A percentile compares a stretch with the other conserved stretches of the same genome.
phyloP scores from a whole-genome alignment of 2,888 invertebrate genomes.

The Drosophila anomelani region DNA sequence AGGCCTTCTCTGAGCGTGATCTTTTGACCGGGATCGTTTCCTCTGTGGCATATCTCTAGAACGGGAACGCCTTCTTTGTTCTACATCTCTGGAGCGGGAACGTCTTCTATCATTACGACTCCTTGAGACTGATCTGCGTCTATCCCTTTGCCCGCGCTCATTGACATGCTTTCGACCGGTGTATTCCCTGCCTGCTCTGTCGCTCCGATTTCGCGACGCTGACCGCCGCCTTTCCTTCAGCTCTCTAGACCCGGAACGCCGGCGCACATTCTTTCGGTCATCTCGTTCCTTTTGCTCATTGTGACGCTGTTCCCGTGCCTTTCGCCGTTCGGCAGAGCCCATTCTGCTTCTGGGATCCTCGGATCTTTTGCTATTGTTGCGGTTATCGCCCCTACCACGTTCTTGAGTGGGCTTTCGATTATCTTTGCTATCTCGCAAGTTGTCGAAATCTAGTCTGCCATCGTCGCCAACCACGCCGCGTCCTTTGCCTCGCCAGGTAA shows the following conservation, averaged over 20 bases:
- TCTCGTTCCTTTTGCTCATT: constrained; percentile 57
- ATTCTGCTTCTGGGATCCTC: constrained; percentile 34
- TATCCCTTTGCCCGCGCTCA: constrained; percentile 6
- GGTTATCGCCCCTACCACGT: constrained; percentile 3
- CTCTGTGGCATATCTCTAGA: constrained; percentile 10
- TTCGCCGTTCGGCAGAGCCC: constrained; percentile 62
- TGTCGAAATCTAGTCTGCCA: constrained; percentile 78
- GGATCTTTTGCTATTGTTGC: background rate
- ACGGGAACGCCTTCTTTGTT: constrained; percentile 5
- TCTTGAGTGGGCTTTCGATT: constrained; percentile 14
- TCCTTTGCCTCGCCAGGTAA: constrained; percentile 95
- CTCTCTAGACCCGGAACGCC: constrained; percentile 38
- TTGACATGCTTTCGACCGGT: constrained; percentile 4
- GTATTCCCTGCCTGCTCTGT: background rate
- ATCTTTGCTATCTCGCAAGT: constrained; percentile 57
- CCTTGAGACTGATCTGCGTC: constrained; percentile 8
- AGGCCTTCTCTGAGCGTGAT: background rate
- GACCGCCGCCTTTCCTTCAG: constrained; percentile 7
- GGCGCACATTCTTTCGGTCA: constrained; percentile 6
- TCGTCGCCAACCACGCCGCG: constrained; percentile 87
- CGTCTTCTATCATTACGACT: constrained; percentile 2
- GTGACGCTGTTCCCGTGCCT: constrained; percentile 73
- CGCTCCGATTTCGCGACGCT: constrained; percentile 15
- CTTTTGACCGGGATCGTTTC: constrained; percentile 6
- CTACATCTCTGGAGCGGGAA: constrained; percentile 15